Evolutionary conservation across 1,140 invertebrate genomes (phyloP), one percentile per base, ranked within the genome.

Genomic region (Hormaphis cornu): DNA sequence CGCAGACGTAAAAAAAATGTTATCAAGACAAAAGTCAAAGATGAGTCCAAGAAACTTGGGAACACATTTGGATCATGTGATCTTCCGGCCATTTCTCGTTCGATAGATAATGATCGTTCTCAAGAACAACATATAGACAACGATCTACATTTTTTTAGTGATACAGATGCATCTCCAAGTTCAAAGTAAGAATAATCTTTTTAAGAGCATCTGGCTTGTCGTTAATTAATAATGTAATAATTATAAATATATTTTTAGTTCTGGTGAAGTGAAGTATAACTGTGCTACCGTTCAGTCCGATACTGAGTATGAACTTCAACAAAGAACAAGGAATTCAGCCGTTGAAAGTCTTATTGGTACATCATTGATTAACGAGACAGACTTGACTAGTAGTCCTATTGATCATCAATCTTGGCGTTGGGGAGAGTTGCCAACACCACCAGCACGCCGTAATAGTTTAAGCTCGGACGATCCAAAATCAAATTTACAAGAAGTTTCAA

Each of bases 101-200:
- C 35, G 35, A 48, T 33, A 24, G 61, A 66, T 42, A 42, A 24
- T 44, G 58, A 66, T 26, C 61, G 28, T 50, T 66, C 61, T 9
- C 58, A 63, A 44, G 58, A 63, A 20, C 44, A 35, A 66, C 50
- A 66, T 33, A 20, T 66, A 26, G 61, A 66, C 22, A 66, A 66
- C 14, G 87, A 90, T 77, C 86, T 89, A 70, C 89, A 93, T 76
- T 95, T 95, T 77, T 95, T 93, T 77, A 95, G 92, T 77, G 93
- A 96, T 74, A 91, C 89, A 0, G 93, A 96, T 80, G 80, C 91
- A 26, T 87, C 85, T 18, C 84, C 83, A 22, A 76, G 80, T 73
- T 77, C 79, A 70, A 74, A 73, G 73, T 74, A 71, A 37, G 54
- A 40, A 1, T 1, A 8, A 24, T 40, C 18, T 24, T 56, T 37